A percentile compares a stretch with the other conserved stretches of the same genome.
Conservation (phyloP, 2,113 vertebrate genomes). For the Hydrolagus affinis region DNA sequence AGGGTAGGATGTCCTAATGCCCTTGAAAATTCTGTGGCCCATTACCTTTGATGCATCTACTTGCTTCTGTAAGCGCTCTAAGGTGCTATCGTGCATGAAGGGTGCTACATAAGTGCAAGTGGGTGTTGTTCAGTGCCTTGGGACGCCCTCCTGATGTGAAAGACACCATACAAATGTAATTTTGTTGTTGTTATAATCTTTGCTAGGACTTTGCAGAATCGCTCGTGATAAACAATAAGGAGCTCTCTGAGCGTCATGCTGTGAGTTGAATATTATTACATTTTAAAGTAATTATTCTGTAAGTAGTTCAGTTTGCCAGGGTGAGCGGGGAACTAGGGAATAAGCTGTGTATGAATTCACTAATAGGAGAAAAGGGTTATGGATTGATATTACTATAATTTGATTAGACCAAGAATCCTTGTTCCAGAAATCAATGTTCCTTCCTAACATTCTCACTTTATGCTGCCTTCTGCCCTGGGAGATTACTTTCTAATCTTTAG, state of each 20-base stretch:
- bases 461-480: constrained; percentile 39
- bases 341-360: constrained; percentile 53
- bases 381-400: constrained; percentile 53
- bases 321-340: constrained; percentile 42
- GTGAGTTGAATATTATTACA: constrained; percentile 46
- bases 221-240: background rate
- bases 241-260: constrained; percentile 44
- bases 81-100: no score
- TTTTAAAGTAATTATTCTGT: constrained; percentile 50
- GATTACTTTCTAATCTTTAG: constrained; percentile 36
- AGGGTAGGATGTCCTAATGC: no score
- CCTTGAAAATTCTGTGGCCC: no score
- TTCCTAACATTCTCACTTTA: constrained; percentile 42
- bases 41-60: no score
- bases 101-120: no score
- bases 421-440: constrained; percentile 54
- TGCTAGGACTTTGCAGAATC: background rate
- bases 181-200: no score
- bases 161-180: no score
- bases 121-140: no score
- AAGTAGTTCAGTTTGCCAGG: constrained; percentile 38
- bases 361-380: constrained; percentile 61
- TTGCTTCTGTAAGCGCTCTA: no score
- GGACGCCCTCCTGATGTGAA: no score
- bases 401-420: constrained; percentile 54